phyloP scores from a whole-genome alignment of 2,113 vertebrate species.

The Urocolius indicus region DNA sequence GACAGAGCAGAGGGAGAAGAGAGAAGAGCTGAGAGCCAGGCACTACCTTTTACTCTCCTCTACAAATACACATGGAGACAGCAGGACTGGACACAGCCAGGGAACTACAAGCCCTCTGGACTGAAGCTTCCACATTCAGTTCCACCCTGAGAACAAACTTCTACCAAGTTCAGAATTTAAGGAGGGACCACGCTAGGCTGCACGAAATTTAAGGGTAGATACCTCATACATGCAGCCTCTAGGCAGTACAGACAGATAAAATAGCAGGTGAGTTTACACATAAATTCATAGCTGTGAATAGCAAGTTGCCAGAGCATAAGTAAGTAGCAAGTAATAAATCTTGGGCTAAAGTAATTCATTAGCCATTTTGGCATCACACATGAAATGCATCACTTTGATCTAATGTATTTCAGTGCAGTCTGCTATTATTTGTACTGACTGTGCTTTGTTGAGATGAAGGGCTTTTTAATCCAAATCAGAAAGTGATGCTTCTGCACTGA shows the following conservation, averaged over 20 bases:
- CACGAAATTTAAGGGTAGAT: not conserved
- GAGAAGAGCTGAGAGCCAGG: not conserved
- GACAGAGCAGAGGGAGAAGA: not conserved
- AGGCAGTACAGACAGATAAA: not conserved
- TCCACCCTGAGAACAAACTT: not conserved
- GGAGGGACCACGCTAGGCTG: not conserved
- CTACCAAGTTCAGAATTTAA: not conserved
- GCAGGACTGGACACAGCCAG: not conserved
- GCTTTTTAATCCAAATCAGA: slow-evolving; percentile 75
- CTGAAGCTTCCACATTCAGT: not conserved
- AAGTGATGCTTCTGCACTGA: slow-evolving; percentile 68
- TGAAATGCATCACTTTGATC: slow-evolving; percentile 51
- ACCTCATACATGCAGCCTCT: not conserved
- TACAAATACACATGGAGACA: not conserved
- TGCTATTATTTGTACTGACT: slow-evolving; percentile 56
- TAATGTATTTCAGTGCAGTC: slow-evolving; percentile 44
- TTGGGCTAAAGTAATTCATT: slow-evolving; percentile 43
- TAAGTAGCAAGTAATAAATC: slow-evolving; percentile 47
- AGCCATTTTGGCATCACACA: slow-evolving; percentile 48
- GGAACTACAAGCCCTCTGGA: not conserved
- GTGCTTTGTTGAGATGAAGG: slow-evolving; percentile 73
- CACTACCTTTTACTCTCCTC: not conserved
- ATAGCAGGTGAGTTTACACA: slow-evolving; percentile 30
- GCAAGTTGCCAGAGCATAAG: slow-evolving; percentile 37
- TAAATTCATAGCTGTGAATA: not conserved